Percentiles rank a stretch among this genome's conserved stretches.
These are phyloP conservation scores for Centrocercus urophasianus DNA, from an alignment of 2,113 vertebrate genomes.

Conservation along the genomic window DNA sequence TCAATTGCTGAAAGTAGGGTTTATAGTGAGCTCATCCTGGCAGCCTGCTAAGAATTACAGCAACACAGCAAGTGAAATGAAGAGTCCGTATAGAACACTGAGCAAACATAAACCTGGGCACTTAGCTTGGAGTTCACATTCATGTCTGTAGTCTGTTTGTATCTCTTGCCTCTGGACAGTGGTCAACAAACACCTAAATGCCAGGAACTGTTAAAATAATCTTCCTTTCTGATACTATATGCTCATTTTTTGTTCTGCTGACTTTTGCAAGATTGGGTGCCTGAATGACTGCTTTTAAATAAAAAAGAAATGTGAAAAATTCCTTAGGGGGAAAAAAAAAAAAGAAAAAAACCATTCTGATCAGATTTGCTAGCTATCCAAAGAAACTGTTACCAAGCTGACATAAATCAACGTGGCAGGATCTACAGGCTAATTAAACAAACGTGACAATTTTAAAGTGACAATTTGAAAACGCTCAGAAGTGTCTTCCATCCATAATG, in stretches of 20 bases:
- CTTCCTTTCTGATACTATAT: not conserved
- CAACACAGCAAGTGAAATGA: not conserved
- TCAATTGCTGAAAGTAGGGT: not conserved
- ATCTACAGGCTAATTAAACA: conserved; percentile 70
- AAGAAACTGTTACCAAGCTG: conserved; percentile 37
- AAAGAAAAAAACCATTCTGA: not conserved
- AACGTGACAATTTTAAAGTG: conserved; percentile 57
- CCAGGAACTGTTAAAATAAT: not conserved
- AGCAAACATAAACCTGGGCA: not conserved
- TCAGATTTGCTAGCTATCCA: conserved; percentile 62
- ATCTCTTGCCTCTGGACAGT: not conserved
- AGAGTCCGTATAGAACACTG: not conserved
- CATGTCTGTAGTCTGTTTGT: not conserved
- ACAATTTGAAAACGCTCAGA: conserved; percentile 57
- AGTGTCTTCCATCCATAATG: conserved; percentile 17
- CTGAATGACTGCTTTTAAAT: conserved; percentile 32
- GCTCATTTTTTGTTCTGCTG: not conserved
- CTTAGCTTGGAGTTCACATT: not conserved
- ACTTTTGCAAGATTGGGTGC: not conserved
- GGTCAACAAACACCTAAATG: not conserved
- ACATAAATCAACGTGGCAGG: conserved; percentile 65
- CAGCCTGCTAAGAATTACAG: not conserved
- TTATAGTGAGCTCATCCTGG: not conserved
- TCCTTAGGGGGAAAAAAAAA: not conserved
- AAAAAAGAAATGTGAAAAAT: conserved; percentile 27